Conservation (phyloP, 2,797 vertebrate genomes). For the Alosa sapidissima region DNA sequence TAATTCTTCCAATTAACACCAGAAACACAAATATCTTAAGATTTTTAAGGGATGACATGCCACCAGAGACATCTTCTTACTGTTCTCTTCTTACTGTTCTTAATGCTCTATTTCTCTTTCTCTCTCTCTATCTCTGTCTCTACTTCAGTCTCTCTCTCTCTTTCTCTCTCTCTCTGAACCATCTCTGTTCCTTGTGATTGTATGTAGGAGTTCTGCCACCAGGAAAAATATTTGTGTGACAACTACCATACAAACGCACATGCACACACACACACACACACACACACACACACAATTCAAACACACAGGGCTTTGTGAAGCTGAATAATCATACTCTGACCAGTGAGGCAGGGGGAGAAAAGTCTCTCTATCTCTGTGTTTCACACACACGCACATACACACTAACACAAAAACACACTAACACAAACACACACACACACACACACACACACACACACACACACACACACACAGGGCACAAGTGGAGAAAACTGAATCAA, state of each 20-base stretch:
- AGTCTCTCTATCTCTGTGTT: background rate
- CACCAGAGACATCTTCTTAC: slow-evolving; percentile 28
- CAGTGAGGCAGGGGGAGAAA: background rate
- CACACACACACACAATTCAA: background rate
- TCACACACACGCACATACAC: slow-evolving; percentile 23
- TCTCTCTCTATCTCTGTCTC: background rate
- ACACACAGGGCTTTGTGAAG: background rate
- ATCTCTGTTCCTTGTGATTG: slow-evolving; percentile 53
- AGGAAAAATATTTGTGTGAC: slow-evolving; percentile 74
- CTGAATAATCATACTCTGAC: slow-evolving; percentile 2
- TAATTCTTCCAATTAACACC: background rate
- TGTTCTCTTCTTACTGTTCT: background rate
- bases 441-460: slow-evolving; percentile 34
- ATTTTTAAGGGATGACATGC: slow-evolving; percentile 8
- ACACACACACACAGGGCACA: slow-evolving; percentile 29
- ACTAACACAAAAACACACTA: background rate
- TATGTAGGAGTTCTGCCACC: slow-evolving; percentile 63
- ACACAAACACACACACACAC: background rate
- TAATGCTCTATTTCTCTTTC: slow-evolving; percentile 19
- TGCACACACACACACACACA: too few species aligned
- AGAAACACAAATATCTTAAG: background rate
- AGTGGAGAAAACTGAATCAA: slow-evolving; percentile 23
- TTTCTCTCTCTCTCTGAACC: slow-evolving; percentile 37
- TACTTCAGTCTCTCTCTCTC: background rate
- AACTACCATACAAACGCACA: background rate